Conservation (phyloP, 2,888 invertebrate genomes). For the Masnerella sp. region DNA sequence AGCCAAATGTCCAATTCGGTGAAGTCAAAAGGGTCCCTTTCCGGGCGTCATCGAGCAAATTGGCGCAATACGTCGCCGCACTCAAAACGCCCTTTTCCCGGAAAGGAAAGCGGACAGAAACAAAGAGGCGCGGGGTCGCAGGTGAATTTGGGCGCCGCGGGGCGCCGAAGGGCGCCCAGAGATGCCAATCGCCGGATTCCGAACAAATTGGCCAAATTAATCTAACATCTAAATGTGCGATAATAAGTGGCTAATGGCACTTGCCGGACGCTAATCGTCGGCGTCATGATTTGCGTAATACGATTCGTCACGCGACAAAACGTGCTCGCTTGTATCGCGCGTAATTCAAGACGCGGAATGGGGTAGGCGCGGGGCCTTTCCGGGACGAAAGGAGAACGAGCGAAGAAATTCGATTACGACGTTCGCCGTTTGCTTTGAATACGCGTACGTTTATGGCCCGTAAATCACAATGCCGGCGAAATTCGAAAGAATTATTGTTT, state of each 20-base stretch:
- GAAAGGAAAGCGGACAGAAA: constrained; percentile 18
- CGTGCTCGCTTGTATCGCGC: constrained; percentile 35
- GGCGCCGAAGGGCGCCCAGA: constrained; percentile 14
- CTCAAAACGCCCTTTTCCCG: constrained; percentile 4
- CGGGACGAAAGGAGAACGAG: constrained; percentile 11
- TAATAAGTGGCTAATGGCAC: constrained; percentile 65
- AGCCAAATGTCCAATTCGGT: no score
- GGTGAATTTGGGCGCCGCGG: constrained; percentile 29
- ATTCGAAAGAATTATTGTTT: constrained; percentile 31
- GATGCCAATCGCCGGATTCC: constrained; percentile 50
- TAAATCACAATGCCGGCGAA: constrained; percentile 43
- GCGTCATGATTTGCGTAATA: constrained; percentile 65
- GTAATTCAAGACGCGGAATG: constrained; percentile 26
- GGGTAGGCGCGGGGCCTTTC: neutral
- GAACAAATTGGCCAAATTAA: constrained; percentile 65
- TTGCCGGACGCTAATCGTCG: constrained; percentile 60
- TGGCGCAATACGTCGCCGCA: no score
- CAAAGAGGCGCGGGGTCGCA: constrained; percentile 30
- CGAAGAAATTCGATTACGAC: constrained; percentile 50
- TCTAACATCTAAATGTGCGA: constrained; percentile 66
- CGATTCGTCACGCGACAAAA: constrained; percentile 66
- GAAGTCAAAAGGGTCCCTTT: neutral
- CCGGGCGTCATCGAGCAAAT: no score
- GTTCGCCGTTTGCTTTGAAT: constrained; percentile 39
- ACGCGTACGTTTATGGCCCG: constrained; percentile 38